These are phyloP conservation scores for Rhagophthalmus giganteus DNA, from an alignment of 2,888 invertebrate genomes.

Conservation along the genomic window DNA sequence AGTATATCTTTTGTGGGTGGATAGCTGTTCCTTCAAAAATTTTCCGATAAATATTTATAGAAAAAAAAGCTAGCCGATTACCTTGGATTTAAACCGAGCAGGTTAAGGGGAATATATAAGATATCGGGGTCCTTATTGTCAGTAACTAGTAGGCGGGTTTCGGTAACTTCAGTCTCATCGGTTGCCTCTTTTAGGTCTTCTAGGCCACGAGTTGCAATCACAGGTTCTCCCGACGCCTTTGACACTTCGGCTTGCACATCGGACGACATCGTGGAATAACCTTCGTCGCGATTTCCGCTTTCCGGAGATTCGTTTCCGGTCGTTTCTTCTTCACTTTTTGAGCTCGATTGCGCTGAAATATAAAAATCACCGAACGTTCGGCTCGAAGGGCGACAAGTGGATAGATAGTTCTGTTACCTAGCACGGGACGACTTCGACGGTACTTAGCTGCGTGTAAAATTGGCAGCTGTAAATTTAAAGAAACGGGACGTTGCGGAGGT, in stretches of 20 bases:
- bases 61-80: conserved; percentile 22
- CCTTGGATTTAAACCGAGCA: conserved; percentile 55
- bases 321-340: conserved; percentile 65
- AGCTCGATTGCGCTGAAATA: conserved; percentile 53
- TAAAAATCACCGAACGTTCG: no score
- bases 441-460: conserved; percentile 59
- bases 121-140: conserved; percentile 66
- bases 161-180: conserved; percentile 68
- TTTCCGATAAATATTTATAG: not conserved
- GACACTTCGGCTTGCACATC: conserved; percentile 76
- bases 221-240: conserved; percentile 45
- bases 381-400: not conserved
- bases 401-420: conserved; percentile 45
- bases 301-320: conserved; percentile 73
- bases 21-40: conserved; percentile 64
- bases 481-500: conserved; percentile 68
- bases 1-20: conserved; percentile 70
- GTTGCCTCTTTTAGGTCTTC: conserved; percentile 76
- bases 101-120: conserved; percentile 69
- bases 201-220: conserved; percentile 59
- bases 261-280: conserved; percentile 83
- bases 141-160: conserved; percentile 61
- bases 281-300: conserved; percentile 78
- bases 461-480: conserved; percentile 70
- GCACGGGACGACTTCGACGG: conserved; percentile 53